A percentile compares a stretch with the other conserved stretches of the same genome.
phyloP scores from a whole-genome alignment of 1,140 invertebrate species.

The Neelides sp. region DNA sequence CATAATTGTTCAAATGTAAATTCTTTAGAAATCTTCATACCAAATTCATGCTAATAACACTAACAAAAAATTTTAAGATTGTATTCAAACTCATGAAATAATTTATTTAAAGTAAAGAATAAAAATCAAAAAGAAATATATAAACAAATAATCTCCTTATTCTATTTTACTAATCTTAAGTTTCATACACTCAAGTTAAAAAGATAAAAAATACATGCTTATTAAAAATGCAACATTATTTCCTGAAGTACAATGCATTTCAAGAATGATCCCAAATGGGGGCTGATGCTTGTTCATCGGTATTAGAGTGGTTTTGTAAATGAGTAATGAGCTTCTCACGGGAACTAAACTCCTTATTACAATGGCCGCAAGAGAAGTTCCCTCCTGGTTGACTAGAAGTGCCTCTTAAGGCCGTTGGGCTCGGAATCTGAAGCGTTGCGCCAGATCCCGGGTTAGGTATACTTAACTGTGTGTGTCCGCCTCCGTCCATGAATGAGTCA shows the following conservation, averaged over 20 bases:
- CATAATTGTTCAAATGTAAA: too few species aligned
- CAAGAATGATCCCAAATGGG: constrained; percentile 1
- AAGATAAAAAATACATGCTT: too few species aligned
- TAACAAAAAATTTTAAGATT: too few species aligned
- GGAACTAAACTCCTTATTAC: constrained; percentile 21
- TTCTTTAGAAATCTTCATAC: too few species aligned
- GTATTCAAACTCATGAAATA: too few species aligned
- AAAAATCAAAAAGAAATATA: too few species aligned
- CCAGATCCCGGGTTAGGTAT: background rate
- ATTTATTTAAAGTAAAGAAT: too few species aligned
- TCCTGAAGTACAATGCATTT: background rate
- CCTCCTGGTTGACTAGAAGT: background rate
- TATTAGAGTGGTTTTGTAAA: constrained; percentile 16
- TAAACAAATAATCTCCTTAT: background rate
- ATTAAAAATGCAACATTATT: too few species aligned
- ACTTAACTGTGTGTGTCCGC: too few species aligned
- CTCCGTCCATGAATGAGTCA: too few species aligned
- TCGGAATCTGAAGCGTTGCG: background rate
- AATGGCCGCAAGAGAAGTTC: constrained; percentile 20
- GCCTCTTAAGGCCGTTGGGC: background rate
- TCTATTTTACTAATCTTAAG: background rate
- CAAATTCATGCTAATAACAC: too few species aligned
- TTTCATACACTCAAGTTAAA: background rate
- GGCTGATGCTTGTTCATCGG: constrained; percentile 7
- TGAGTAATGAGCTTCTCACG: constrained; percentile 18